Evolutionary conservation across 1,140 invertebrate genomes (phyloP).

Genomic region (Littorina saxatilis): DNA sequence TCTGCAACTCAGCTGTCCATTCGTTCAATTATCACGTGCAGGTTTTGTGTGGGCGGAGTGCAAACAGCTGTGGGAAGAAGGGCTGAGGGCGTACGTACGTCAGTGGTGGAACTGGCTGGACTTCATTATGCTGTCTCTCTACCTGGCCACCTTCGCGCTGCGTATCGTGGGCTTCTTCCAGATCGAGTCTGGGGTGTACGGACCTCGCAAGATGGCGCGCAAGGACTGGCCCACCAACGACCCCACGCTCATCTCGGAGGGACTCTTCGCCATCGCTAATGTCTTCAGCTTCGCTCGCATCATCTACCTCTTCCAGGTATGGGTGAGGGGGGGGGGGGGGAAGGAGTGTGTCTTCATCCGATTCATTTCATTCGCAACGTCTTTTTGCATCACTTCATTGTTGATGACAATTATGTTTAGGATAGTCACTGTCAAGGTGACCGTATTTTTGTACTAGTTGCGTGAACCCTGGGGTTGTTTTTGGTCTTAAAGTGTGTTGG

Average conservation of each 20-base stretch:
- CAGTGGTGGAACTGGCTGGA: constrained; percentile 99
- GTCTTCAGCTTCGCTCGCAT: constrained; percentile 76
- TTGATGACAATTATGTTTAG: neutral
- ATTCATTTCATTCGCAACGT: too few species aligned
- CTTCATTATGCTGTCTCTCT: constrained; percentile 85
- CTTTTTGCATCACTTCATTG: too few species aligned
- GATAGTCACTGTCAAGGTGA: too few species aligned
- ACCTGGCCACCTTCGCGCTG: constrained; percentile 76
- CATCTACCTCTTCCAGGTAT: constrained; percentile 76
- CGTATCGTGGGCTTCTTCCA: constrained; percentile 71
- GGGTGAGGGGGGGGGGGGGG: constrained; percentile 63
- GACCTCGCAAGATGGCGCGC: constrained; percentile 61
- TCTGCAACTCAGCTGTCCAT: too few species aligned
- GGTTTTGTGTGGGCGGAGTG: constrained; percentile 94
- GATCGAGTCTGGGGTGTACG: constrained; percentile 68
- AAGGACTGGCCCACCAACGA: constrained; percentile 72
- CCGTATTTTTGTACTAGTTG: too few species aligned
- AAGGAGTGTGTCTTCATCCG: too few species aligned
- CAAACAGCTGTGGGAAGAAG: constrained; percentile 89
- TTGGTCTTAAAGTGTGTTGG: too few species aligned
- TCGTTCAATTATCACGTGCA: too few species aligned
- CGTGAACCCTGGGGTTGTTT: too few species aligned
- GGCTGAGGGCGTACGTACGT: constrained; percentile 91
- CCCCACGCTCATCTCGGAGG: constrained; percentile 73
- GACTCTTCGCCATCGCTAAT: constrained; percentile 74